Percentiles rank a stretch among this genome's conserved stretches.
Evolutionary conservation across 2,113 vertebrate species (phyloP).

Genomic region (Picathartes gymnocephalus): DNA sequence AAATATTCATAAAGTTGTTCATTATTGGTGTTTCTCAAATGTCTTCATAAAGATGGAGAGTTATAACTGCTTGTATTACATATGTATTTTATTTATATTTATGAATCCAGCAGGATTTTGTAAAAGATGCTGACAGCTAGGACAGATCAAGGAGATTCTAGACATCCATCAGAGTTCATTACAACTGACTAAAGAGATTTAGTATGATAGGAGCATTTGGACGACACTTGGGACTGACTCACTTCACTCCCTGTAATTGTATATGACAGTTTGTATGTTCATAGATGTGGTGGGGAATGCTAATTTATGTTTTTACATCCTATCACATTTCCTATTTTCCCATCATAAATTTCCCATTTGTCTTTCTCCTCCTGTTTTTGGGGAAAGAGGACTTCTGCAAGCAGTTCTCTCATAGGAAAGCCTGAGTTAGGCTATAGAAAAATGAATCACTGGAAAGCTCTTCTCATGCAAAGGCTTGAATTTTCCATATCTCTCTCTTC

Average conservation of each 20-base stretch:
- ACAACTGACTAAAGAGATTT: constrained; percentile 23
- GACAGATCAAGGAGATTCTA: constrained; percentile 43
- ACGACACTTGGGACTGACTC: constrained; percentile 17
- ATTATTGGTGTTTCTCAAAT: background rate
- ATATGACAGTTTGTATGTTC: constrained; percentile 8
- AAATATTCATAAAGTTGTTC: background rate
- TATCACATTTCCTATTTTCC: background rate
- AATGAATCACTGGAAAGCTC: background rate
- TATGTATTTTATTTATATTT: background rate
- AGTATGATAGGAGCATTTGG: constrained; percentile 38
- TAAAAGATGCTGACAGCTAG: constrained; percentile 14
- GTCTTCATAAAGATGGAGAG: background rate
- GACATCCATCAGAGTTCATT: constrained; percentile 37
- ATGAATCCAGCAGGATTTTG: background rate
- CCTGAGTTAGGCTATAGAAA: background rate
- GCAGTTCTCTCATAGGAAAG: background rate
- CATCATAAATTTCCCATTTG: background rate
- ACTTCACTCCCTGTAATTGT: background rate
- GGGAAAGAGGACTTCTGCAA: background rate
- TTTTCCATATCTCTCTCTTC: background rate
- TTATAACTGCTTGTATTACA: background rate
- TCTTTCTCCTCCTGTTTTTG: background rate
- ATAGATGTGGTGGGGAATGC: background rate
- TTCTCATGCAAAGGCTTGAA: background rate
- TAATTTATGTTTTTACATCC: background rate